These are phyloP conservation scores for Galbula dea DNA, from an alignment of 2,113 vertebrate species.

Conservation along the genomic window DNA sequence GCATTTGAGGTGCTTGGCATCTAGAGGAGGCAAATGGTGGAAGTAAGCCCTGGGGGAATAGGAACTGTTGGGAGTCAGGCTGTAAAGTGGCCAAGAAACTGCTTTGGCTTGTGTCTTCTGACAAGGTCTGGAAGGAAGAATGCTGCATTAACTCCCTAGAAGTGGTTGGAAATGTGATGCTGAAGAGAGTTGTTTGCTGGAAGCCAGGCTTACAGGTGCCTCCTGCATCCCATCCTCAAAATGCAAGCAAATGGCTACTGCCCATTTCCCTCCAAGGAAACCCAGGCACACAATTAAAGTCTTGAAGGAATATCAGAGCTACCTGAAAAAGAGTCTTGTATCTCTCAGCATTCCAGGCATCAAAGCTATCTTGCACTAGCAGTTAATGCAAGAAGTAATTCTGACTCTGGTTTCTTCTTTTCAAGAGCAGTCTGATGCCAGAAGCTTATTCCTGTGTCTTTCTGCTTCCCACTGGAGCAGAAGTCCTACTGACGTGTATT, in stretches of 20 bases:
- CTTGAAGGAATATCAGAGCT: background rate
- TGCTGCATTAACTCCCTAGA: background rate
- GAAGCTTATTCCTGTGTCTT: background rate
- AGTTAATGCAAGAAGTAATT: background rate
- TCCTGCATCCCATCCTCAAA: background rate
- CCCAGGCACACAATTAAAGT: background rate
- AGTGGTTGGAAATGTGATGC: rapidly evolving
- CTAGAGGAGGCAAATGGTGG: background rate
- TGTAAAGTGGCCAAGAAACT: background rate
- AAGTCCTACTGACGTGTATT: background rate
- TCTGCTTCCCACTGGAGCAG: background rate
- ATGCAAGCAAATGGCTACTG: background rate
- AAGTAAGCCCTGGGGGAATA: background rate
- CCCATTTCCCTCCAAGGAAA: background rate
- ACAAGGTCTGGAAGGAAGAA: background rate
- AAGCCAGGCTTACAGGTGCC: background rate
- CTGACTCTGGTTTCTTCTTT: background rate
- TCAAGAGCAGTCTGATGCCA: background rate
- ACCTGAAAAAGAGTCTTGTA: background rate
- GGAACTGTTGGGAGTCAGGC: background rate
- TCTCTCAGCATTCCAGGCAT: background rate
- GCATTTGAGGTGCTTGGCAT: background rate
- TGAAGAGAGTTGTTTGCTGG: background rate
- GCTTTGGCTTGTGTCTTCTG: background rate
- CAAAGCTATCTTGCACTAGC: background rate